Evolutionary conservation across 2,888 invertebrate species (phyloP), one percentile per base, ranked within the genome.

Genomic region (Unio pictorum): DNA sequence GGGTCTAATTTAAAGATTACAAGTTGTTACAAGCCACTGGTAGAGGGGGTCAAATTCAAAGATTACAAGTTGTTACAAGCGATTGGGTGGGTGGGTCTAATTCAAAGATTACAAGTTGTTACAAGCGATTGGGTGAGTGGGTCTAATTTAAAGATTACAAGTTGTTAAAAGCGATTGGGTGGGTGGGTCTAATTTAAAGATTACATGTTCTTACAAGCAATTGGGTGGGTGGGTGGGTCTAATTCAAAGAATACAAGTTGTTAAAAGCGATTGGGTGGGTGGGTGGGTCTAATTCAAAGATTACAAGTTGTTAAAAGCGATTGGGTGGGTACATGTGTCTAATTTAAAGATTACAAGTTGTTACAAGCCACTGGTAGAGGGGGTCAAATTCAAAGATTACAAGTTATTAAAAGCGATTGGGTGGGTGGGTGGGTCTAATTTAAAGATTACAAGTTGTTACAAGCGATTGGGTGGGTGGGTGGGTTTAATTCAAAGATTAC

Each of bases 401-500:
- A 66, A n/a, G 20, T 30, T 18, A 58, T 58, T 23, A 15, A 23
- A 64, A 62, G 55, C 65, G 85, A 85, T 78, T 85, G 84, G 72
- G n/a, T n/a, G n/a, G n/a, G n/a, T n/a, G n/a, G n/a, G n/a, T n/a
- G 5, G 20, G 15, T 18, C 55, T 28, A 17, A 26, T n/a, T 61
- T 18, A 62, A 67, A 26, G 20, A 30, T 60, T 30, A 26, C 11
- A 66, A n/a, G 1, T 30, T 18, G 58, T 58, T 23, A 15, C 26
- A 64, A 62, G 55, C 65, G 85, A 85, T 79, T 85, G 84, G 72
- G 78, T 77, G n/a, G 82, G 82, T 60, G 30, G 23, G 23, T 8
- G 8, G n/a, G 17, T 18, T 20, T 55, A 17, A 26, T n/a, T 61
- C 26, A 62, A 67, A 26, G 20, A 30, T 60, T 30, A 26, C 11